phyloP scores from a whole-genome alignment of 2,113 vertebrate genomes.

The Paracanthobrama guichenoti region DNA sequence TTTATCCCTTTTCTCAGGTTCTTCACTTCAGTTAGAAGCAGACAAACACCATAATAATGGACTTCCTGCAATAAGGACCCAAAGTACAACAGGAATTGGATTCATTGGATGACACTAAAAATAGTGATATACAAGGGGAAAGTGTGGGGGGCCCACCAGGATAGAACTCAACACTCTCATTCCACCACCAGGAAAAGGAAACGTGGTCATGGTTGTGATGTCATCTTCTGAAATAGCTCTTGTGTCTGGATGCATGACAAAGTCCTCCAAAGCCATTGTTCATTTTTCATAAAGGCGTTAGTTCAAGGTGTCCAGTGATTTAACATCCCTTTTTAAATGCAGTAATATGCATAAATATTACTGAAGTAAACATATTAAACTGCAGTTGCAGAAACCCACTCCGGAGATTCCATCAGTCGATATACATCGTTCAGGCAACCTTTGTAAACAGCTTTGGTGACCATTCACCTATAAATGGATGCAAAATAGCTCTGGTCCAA shows the following conservation, averaged over 20 bases:
- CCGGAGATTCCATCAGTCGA: slow-evolving; percentile 9
- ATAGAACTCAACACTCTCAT: slow-evolving; percentile 54
- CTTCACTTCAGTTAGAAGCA: slow-evolving; percentile 19
- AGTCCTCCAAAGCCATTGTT: slow-evolving; percentile 50
- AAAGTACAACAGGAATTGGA: slow-evolving; percentile 54
- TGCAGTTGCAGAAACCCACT: slow-evolving; percentile 37
- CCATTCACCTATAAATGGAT: slow-evolving; percentile 18
- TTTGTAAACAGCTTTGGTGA: neutral
- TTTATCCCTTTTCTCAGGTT: slow-evolving; percentile 16
- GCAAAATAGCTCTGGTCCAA: slow-evolving; percentile 52
- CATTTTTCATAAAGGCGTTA: slow-evolving; percentile 46
- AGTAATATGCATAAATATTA: slow-evolving; percentile 39
- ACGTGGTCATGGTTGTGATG: slow-evolving; percentile 64
- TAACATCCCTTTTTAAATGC: slow-evolving; percentile 50
- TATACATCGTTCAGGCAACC: neutral
- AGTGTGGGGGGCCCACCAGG: slow-evolving; percentile 55
- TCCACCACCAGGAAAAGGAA: slow-evolving; percentile 69
- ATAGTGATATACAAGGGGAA: slow-evolving; percentile 62
- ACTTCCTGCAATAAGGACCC: slow-evolving; percentile 54
- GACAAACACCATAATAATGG: slow-evolving; percentile 20
- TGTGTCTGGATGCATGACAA: slow-evolving; percentile 50
- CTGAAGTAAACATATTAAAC: slow-evolving; percentile 9
- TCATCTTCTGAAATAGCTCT: slow-evolving; percentile 69
- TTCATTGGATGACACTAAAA: slow-evolving; percentile 62
- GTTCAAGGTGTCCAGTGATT: slow-evolving; percentile 18